Evolutionary conservation across 1,140 invertebrate species (phyloP).

Genomic region (Anoplophora glabripennis): DNA sequence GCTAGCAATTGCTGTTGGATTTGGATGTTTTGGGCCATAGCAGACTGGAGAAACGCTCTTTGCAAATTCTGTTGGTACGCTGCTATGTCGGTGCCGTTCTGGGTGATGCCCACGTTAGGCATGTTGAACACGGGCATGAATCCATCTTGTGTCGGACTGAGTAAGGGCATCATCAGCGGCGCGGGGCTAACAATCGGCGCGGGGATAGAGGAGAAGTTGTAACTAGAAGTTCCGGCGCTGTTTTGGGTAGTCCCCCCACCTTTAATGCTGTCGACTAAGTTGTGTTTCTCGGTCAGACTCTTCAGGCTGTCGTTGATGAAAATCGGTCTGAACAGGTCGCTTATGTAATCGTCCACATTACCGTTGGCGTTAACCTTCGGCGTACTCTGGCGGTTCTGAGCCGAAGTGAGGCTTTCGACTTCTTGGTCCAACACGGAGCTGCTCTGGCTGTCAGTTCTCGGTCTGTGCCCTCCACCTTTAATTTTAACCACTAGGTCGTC

Average conservation of each 20-base stretch:
- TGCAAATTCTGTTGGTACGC: constrained; percentile 82
- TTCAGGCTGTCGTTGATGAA: constrained; percentile 63
- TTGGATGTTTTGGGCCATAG: constrained; percentile 93
- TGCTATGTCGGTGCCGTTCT: constrained; percentile 54
- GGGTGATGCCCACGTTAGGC: constrained; percentile 56
- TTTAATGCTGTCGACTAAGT: constrained; percentile 65
- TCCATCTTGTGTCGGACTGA: constrained; percentile 51
- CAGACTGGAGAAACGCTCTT: constrained; percentile 85
- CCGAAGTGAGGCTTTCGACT: constrained; percentile 48
- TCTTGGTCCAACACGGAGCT: constrained; percentile 49
- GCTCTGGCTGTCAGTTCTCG: constrained; percentile 45
- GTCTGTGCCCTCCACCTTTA: constrained; percentile 58
- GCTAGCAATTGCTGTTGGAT: constrained; percentile 91
- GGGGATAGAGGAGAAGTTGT: constrained; percentile 59
- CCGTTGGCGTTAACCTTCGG: constrained; percentile 30
- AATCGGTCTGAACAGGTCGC: constrained; percentile 61
- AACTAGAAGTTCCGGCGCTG: constrained; percentile 55
- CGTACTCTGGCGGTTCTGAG: not conserved
- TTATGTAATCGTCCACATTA: constrained; percentile 65
- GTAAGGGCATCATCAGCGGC: constrained; percentile 61
- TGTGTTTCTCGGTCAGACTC: constrained; percentile 57
- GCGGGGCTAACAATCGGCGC: constrained; percentile 48
- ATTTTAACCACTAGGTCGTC: constrained; percentile 43
- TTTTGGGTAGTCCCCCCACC: constrained; percentile 76
- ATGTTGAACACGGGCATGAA: constrained; percentile 64